Evolutionary conservation across 2,888 invertebrate species (phyloP).

Genomic region (Tupiocoris notatus): DNA sequence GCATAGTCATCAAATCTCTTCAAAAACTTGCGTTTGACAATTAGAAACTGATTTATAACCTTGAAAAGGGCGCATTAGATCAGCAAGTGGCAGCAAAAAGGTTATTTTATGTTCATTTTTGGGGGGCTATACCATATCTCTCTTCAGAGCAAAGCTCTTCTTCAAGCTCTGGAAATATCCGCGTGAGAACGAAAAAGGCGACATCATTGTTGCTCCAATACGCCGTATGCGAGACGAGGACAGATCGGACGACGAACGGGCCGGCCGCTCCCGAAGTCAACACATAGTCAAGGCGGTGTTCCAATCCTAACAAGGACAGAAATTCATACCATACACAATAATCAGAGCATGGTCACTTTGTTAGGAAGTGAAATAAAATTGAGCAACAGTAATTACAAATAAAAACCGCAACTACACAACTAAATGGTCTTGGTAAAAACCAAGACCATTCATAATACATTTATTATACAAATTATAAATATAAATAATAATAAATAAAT

Average conservation of each 20-base stretch:
- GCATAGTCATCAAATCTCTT: too few relatives aligned
- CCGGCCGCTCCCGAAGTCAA: conserved; percentile 55
- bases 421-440: too few relatives aligned
- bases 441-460: too few relatives aligned
- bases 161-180: conserved; percentile 57
- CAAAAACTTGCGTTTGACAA: too few relatives aligned
- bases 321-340: too few relatives aligned
- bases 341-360: too few relatives aligned
- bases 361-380: too few relatives aligned
- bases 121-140: conserved; percentile 33
- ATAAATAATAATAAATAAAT: too few relatives aligned
- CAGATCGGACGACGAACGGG: conserved; percentile 47
- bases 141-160: conserved; percentile 37
- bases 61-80: not conserved
- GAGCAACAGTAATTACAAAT: too few relatives aligned
- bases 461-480: too few relatives aligned
- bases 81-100: conserved; percentile 38
- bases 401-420: too few relatives aligned
- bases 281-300: conserved; percentile 63
- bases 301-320: conserved; percentile 58
- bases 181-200: conserved; percentile 62
- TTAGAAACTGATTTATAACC: too few relatives aligned
- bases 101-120: conserved; percentile 27
- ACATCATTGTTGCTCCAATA: conserved; percentile 67
- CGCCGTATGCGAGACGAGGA: conserved; percentile 57